phyloP scores from a whole-genome alignment of 2,888 invertebrate species.

The Platynereis dumerilii region DNA sequence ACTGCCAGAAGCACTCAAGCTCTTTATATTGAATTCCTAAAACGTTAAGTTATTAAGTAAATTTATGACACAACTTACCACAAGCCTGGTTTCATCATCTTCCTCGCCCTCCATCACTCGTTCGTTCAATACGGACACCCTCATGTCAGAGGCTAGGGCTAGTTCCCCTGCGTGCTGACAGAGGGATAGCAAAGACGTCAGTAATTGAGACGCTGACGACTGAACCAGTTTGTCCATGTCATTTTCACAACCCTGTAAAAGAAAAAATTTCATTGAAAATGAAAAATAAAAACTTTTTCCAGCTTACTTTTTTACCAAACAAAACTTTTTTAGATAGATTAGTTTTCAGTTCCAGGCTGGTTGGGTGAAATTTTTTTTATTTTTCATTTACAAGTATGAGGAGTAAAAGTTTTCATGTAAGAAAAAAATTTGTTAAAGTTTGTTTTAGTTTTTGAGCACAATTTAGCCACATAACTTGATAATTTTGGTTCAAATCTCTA shows the following conservation, averaged over 20 bases:
- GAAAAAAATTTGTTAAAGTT: too few species aligned
- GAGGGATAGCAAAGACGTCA: conserved; percentile 42
- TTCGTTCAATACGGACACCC: conserved; percentile 32
- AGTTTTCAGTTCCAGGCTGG: too few species aligned
- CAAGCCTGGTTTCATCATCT: conserved; percentile 11
- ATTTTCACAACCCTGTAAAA: conserved; percentile 52
- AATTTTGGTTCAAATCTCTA: too few species aligned
- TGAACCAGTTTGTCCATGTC: conserved; percentile 48
- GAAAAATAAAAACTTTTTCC: too few species aligned
- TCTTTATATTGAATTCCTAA: too few species aligned
- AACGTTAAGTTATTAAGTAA: too few species aligned
- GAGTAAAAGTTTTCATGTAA: too few species aligned
- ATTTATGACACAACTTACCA: neutral
- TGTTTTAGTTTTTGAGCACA: neutral
- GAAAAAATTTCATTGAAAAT: neutral
- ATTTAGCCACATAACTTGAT: neutral
- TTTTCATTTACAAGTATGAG: too few species aligned
- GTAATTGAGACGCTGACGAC: conserved; percentile 44
- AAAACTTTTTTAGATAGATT: too few species aligned
- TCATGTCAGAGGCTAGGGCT: conserved; percentile 51
- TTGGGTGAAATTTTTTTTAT: too few species aligned
- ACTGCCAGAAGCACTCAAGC: too few species aligned
- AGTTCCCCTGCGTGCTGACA: conserved; percentile 53
- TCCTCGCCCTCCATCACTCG: conserved; percentile 9
- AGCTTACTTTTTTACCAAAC: too few species aligned